Evolutionary conservation across 2,888 invertebrate species (phyloP).

Genomic region (Campoletis raptor): DNA sequence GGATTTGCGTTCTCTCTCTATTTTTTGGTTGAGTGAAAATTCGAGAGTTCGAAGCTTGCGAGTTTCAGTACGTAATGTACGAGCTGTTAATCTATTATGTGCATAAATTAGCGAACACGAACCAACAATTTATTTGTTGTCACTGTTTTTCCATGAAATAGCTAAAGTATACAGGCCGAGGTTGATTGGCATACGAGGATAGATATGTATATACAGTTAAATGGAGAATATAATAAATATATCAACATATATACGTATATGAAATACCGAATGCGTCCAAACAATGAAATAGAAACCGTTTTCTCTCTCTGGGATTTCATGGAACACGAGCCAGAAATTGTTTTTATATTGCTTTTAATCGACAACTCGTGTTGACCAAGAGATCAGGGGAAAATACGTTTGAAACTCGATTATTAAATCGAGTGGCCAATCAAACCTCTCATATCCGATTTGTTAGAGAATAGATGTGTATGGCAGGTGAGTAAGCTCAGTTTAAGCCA

Average conservation of each 20-base stretch:
- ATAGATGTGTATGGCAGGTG: background rate
- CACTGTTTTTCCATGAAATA: slow-evolving; percentile 39
- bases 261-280: slow-evolving; percentile 30
- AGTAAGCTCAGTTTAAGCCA: background rate
- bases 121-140: slow-evolving; percentile 47
- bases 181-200: slow-evolving; percentile 16
- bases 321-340: slow-evolving; percentile 45
- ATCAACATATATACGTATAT: background rate
- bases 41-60: background rate
- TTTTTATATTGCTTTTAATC: slow-evolving; percentile 71
- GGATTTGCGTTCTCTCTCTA: background rate
- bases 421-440: slow-evolving; percentile 76
- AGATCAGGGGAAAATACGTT: slow-evolving; percentile 68
- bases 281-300: slow-evolving; percentile 43
- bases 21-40: background rate
- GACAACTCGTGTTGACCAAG: slow-evolving; percentile 66
- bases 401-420: slow-evolving; percentile 76
- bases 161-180: slow-evolving; percentile 18
- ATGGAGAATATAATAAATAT: background rate
- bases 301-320: slow-evolving; percentile 24
- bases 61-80: background rate
- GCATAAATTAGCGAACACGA: slow-evolving; percentile 17
- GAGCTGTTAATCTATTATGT: background rate
- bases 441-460: slow-evolving; percentile 72
- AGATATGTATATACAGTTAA: background rate